Evolutionary conservation across 2,113 vertebrate genomes (phyloP).

Genomic region (Cyanoramphus novaezelandiae): DNA sequence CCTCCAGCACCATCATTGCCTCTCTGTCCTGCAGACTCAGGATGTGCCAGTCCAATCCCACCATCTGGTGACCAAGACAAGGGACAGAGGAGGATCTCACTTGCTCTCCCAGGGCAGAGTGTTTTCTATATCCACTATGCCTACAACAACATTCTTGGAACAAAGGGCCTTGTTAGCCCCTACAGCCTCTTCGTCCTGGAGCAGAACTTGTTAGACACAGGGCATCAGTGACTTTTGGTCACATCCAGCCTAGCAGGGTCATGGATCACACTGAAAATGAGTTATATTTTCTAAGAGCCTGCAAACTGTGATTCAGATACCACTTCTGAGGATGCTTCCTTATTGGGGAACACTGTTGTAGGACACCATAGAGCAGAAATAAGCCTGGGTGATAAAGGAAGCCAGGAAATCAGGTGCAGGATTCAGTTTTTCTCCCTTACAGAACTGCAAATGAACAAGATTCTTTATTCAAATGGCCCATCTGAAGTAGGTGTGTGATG

Average conservation of each 20-base stretch:
- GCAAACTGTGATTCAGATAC: neutral
- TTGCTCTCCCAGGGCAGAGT: neutral
- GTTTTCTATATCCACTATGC: neutral
- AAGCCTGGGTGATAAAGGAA: neutral
- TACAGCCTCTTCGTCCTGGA: too few relatives aligned
- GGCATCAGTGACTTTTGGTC: fast-evolving
- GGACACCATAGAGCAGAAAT: neutral
- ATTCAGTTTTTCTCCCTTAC: neutral
- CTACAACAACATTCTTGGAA: neutral
- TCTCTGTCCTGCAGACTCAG: neutral
- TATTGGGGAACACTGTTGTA: neutral
- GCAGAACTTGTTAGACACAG: neutral
- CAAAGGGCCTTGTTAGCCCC: neutral
- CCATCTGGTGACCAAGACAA: too few relatives aligned
- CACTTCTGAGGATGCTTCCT: neutral
- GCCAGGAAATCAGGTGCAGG: neutral
- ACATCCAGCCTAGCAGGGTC: neutral
- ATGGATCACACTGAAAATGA: neutral
- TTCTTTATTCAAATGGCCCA: neutral
- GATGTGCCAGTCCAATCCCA: neutral
- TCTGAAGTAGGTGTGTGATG: neutral
- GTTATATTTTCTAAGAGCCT: neutral
- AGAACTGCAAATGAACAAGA: neutral
- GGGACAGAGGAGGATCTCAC: neutral
- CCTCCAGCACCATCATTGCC: neutral